Evolutionary conservation across 2,797 vertebrate species (phyloP).

Genomic region (Clarias platycephalus): DNA sequence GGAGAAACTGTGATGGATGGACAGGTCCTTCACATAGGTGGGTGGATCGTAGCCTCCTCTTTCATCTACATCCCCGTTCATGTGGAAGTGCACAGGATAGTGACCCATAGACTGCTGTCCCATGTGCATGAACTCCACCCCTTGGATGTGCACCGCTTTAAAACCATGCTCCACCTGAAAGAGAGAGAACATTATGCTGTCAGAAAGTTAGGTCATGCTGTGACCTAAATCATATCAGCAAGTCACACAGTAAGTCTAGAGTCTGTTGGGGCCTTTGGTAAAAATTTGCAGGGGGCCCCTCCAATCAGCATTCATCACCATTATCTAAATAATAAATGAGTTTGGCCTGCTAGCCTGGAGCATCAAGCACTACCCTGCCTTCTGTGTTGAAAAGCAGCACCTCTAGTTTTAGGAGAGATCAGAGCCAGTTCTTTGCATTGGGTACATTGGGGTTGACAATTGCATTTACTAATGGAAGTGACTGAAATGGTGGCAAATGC

Average conservation of each 20-base stretch:
- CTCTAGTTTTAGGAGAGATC: neutral
- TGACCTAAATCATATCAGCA: neutral
- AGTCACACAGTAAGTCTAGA: too few relatives aligned
- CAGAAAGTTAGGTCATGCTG: neutral
- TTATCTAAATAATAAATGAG: too few relatives aligned
- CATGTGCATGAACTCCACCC: constrained; percentile 89
- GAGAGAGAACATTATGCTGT: neutral
- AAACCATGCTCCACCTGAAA: constrained; percentile 86
- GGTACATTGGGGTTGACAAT: neutral
- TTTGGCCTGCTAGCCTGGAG: too few relatives aligned
- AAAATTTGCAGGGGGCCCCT: too few relatives aligned
- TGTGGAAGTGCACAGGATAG: constrained; percentile 95
- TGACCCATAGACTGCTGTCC: constrained; percentile 96
- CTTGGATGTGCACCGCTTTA: constrained; percentile 84
- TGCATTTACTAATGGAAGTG: neutral
- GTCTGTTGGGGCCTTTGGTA: too few relatives aligned
- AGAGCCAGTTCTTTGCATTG: neutral
- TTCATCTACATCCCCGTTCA: constrained; percentile 89
- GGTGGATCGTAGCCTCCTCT: constrained; percentile 86
- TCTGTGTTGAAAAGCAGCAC: too few relatives aligned
- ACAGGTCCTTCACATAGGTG: constrained; percentile 81
- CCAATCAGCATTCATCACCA: too few relatives aligned
- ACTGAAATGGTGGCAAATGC: neutral
- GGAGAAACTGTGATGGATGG: constrained; percentile 88
- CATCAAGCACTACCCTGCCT: too few relatives aligned